Percentiles rank a stretch among this genome's conserved stretches.
Conservation (phyloP, 1,140 invertebrate genomes). For the Oryctes rhinoceros region DNA sequence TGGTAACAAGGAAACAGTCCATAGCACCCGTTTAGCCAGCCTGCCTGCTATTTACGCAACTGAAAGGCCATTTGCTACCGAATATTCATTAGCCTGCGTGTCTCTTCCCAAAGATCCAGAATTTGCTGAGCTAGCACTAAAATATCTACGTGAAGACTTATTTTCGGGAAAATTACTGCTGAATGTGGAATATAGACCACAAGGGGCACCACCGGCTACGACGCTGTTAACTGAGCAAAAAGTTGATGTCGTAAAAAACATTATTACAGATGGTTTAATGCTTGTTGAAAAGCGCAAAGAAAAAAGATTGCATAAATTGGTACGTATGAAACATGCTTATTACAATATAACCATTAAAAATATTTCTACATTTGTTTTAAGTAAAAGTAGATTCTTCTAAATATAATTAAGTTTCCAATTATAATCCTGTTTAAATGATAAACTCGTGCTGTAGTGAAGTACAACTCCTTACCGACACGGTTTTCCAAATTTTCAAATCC, state of each 20-base stretch:
- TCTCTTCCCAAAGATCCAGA: conserved; percentile 86
- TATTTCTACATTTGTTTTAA: too few relatives aligned
- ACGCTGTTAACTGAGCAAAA: conserved; percentile 76
- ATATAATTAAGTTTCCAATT: too few relatives aligned
- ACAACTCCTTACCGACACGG: too few relatives aligned
- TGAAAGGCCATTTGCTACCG: conserved; percentile 83
- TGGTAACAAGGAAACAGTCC: conserved; percentile 80
- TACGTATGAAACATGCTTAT: conserved; percentile 55
- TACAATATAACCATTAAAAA: too few relatives aligned
- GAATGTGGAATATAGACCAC: conserved; percentile 76
- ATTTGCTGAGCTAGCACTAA: conserved; percentile 77
- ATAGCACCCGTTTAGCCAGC: conserved; percentile 70
- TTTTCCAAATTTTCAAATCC: too few relatives aligned
- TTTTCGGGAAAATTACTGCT: conserved; percentile 72
- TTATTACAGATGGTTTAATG: conserved; percentile 87
- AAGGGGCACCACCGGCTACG: conserved; percentile 71
- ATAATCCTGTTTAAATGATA: too few relatives aligned
- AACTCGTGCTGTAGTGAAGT: too few relatives aligned
- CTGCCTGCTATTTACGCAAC: conserved; percentile 80
- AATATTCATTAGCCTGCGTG: conserved; percentile 87
- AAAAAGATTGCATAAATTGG: conserved; percentile 80
- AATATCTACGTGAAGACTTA: conserved; percentile 74
- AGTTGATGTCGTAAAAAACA: conserved; percentile 82
- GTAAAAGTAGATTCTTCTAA: too few relatives aligned
- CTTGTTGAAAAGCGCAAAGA: conserved; percentile 84